phyloP scores from a whole-genome alignment of 2,888 invertebrate genomes.

The Ditylenchus weischeri region DNA sequence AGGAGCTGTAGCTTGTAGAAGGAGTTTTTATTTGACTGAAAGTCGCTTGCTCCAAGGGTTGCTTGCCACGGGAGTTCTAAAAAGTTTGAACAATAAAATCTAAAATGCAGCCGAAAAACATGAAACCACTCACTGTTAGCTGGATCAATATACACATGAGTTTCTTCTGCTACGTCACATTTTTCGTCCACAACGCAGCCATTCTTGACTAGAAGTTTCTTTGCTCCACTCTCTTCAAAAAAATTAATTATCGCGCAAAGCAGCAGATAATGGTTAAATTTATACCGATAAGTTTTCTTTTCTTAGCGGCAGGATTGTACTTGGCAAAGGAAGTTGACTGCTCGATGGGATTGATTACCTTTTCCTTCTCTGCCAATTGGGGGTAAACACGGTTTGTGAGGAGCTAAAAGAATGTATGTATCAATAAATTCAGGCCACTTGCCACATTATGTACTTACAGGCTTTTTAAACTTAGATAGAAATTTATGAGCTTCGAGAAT shows the following conservation, averaged over 20 bases:
- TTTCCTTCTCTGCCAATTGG: slow-evolving; percentile 17
- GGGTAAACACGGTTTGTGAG: slow-evolving; percentile 24
- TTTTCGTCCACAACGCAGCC: slow-evolving; percentile 91
- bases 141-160: slow-evolving; percentile 48
- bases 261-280: slow-evolving; percentile 6
- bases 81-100: not conserved
- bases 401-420: slow-evolving; percentile 10
- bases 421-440: not conserved
- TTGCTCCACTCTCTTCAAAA: not conserved
- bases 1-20: slow-evolving; percentile 90
- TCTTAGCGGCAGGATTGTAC: not conserved
- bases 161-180: slow-evolving; percentile 59
- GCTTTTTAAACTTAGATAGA: slow-evolving; percentile 15
- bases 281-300: not conserved
- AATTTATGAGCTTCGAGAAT: slow-evolving; percentile 66
- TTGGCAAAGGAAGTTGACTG: slow-evolving; percentile 11
- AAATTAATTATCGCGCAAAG: not conserved
- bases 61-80: slow-evolving; percentile 42
- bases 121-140: slow-evolving; percentile 24
- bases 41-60: slow-evolving; percentile 68
- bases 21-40: slow-evolving; percentile 82
- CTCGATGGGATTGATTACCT: not conserved
- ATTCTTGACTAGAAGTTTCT: slow-evolving; percentile 67
- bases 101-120: not conserved
- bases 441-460: slow-evolving; percentile 6